Conservation (phyloP, 2,797 vertebrate species). For the Capromys pilorides region DNA sequence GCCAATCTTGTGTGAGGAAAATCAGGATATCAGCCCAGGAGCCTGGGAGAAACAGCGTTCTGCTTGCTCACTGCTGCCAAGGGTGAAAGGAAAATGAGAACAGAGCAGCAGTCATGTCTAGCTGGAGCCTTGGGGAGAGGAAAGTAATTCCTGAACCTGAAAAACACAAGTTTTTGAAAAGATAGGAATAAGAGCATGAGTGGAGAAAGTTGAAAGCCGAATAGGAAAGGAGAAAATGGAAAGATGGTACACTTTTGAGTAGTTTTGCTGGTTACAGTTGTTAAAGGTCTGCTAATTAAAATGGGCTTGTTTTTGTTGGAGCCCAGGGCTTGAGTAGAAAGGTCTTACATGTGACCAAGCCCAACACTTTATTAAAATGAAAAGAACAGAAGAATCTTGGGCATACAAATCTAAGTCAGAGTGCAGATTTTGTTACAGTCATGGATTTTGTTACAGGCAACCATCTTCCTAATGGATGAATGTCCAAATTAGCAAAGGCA, state of each 20-base stretch:
- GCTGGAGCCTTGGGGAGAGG: neutral
- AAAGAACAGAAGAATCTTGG: neutral
- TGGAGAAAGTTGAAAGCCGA: neutral
- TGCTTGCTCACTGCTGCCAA: neutral
- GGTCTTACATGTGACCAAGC: neutral
- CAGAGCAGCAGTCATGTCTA: neutral
- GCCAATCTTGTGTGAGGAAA: neutral
- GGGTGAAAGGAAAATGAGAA: neutral
- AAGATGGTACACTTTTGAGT: neutral
- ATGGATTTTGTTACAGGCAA: neutral
- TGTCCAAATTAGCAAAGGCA: neutral
- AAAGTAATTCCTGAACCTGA: neutral
- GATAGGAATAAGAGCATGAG: neutral
- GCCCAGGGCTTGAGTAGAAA: neutral
- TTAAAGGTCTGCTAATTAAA: neutral
- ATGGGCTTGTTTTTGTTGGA: neutral
- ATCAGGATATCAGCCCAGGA: neutral
- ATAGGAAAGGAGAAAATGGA: neutral
- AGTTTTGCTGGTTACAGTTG: neutral
- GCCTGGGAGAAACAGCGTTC: neutral
- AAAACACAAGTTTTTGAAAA: neutral
- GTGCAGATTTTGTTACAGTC: neutral
- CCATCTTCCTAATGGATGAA: neutral
- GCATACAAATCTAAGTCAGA: neutral
- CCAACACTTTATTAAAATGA: neutral